Evolutionary conservation across 1,140 invertebrate species (phyloP).

Genomic region (Samia ricini): DNA sequence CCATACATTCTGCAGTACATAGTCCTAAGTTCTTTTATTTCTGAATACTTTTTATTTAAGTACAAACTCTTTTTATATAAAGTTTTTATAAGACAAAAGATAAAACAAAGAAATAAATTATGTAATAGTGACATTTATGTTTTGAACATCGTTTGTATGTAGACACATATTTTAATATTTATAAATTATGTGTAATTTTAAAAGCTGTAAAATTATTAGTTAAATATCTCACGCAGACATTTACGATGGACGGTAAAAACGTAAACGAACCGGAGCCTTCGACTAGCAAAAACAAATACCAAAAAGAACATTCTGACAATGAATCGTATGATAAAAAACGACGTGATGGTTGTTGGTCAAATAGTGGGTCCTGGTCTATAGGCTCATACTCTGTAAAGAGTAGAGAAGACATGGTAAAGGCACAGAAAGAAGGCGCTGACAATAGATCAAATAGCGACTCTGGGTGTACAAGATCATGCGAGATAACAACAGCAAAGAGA

Average conservation of each 20-base stretch:
- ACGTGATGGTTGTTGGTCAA: constrained; percentile 17
- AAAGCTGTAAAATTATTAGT: constrained; percentile 49
- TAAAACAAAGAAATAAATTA: constrained; percentile 16
- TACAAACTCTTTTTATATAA: neutral
- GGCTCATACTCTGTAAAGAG: constrained; percentile 29
- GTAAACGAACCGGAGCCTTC: constrained; percentile 32
- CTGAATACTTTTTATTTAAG: neutral
- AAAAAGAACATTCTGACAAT: constrained; percentile 24
- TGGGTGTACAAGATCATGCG: too few relatives aligned
- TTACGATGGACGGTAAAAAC: constrained; percentile 42
- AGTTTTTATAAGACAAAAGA: neutral
- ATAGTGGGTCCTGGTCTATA: constrained; percentile 34
- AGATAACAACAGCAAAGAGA: constrained; percentile 15
- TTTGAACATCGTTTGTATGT: constrained; percentile 1
- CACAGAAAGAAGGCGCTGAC: constrained; percentile 9
- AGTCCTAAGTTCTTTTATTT: too few relatives aligned
- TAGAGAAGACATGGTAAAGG: constrained; percentile 23
- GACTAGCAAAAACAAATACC: constrained; percentile 43
- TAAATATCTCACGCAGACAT: constrained; percentile 38
- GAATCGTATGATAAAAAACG: constrained; percentile 24
- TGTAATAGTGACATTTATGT: constrained; percentile 1
- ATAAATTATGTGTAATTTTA: constrained; percentile 22
- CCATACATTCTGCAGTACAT: too few relatives aligned
- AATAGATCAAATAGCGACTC: too few relatives aligned
- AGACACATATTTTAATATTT: neutral